Evolutionary conservation across 2,888 invertebrate genomes (phyloP), one percentile per base, ranked within the genome.

Genomic region (Catocala fraxini): DNA sequence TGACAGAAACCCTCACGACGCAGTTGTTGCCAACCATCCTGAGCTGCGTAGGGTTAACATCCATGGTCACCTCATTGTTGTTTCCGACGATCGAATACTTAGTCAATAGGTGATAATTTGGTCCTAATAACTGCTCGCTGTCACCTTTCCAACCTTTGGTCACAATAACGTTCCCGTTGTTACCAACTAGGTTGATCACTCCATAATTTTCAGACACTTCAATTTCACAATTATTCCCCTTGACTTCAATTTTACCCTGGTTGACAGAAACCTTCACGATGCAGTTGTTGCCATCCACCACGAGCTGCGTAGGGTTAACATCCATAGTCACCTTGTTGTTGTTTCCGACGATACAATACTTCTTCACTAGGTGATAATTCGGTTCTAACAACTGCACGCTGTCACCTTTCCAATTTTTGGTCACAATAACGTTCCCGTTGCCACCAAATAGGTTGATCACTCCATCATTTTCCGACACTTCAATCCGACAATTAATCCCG

Each of bases 311-410:
- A 10, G 83, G 84, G 66, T 93, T 93, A 11, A 77, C 82, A 63
- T 92, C 92, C 92, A 93, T 92, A 35, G 93, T 93, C 65, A 94
- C 93, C 79, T 92, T 93, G 87, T 93, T 94, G 83, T 93, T 94
- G 82, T 94, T 92, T 15, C 93, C 93, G 63, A 94, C 85, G 41
- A 94, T 82, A 51, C 92, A 91, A 77, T 93, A 93, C 56, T 86
- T 25, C 4, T 1, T 25, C n/a, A 86, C 80, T 15, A 93, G 71
- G 42, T 86, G 89, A 65, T 89, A 89, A 58, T 84, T 82, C 0
- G 87, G 86, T 0, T 93, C 93, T 6, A 92, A 82, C 43, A 92
- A 59, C 9, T 89, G 85, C 0, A 93, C 89, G n/a, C 76, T 87
- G 60, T 93, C 93, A 0, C 92, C 91, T 63, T 84, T 85, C 82